Conservation (phyloP, 2,797 vertebrate species). For the Carapus acus region DNA sequence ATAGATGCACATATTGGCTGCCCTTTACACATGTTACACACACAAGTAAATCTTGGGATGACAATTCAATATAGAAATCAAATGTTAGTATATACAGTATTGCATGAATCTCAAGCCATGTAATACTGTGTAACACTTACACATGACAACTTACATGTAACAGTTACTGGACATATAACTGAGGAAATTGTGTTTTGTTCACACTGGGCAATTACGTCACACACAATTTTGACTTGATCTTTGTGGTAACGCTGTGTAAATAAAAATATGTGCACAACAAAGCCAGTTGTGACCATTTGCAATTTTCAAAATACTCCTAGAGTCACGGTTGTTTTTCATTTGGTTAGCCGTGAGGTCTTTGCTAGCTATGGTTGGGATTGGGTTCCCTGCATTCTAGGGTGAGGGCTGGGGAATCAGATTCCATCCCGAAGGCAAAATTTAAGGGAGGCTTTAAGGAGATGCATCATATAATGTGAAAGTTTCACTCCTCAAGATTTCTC, state of each 20-base stretch:
- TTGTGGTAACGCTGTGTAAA: slow-evolving; percentile 37
- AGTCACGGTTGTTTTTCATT: slow-evolving; percentile 86
- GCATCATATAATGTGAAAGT: slow-evolving; percentile 54
- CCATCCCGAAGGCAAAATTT: slow-evolving; percentile 48
- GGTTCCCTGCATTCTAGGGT: slow-evolving; percentile 61
- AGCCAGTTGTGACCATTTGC: slow-evolving; percentile 64
- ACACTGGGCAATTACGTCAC: too few relatives aligned
- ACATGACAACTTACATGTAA: too few relatives aligned
- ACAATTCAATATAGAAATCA: too few relatives aligned
- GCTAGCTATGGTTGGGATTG: slow-evolving; percentile 69
- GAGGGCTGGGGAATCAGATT: slow-evolving; percentile 53
- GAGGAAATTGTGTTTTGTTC: too few relatives aligned
- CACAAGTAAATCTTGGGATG: too few relatives aligned
- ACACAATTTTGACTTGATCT: slow-evolving; percentile 45
- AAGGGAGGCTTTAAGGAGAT: slow-evolving; percentile 47
- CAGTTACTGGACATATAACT: too few relatives aligned
- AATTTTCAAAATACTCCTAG: slow-evolving; percentile 65
- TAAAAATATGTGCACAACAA: slow-evolving; percentile 59
- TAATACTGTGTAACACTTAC: too few relatives aligned
- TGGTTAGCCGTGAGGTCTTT: slow-evolving; percentile 60
- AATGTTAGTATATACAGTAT: too few relatives aligned
- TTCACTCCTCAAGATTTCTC: slow-evolving; percentile 48
- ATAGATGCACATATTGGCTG: too few relatives aligned
- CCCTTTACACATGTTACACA: too few relatives aligned
- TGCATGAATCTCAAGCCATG: too few relatives aligned